Evolutionary conservation across 2,113 vertebrate genomes (phyloP), one percentile per base, ranked within the genome.

Genomic region (Lasiurus cinereus): DNA sequence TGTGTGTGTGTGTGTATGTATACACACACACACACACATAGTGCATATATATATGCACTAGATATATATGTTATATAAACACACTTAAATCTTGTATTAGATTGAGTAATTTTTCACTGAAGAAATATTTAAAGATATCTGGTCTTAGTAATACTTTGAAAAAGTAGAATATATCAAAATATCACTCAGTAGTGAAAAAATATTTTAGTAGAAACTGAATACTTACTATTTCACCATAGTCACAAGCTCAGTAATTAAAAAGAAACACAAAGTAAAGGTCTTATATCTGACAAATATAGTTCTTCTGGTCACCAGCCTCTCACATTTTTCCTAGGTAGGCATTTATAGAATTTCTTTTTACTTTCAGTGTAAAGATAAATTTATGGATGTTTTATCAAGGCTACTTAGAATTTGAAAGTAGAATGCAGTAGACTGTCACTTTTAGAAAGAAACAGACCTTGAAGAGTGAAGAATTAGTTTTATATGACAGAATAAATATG

Each of bases 401-500:
- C 94, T 97, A 97, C 96, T 98, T 97, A 96, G 96, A 97, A 97
- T 98, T 97, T 98, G 97, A 98, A 98, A 98, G 98, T 94, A 97
- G 96, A 98, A 97, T 97, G 96, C 88, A 97, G 98, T 98, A 98
- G 94, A 86, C 96, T 98, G 98, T 98, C 98, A 98, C 64, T 98
- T 97, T 97, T 94, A 59, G 96, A 95, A 97, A 98, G 97, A 98
- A 97, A 97, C 66, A 97, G 98, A 96, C 94, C 96, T 98, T 98
- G 95, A 97, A 97, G 96, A 88, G 77, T 97, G 77, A 97, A 98
- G 93, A 92, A 97, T 96, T 24, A 94, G 96, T 96, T 97, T 97
- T 94, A 96, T 92, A 74, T 97, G 98, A 98, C 97, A 98, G 94
- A 96, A 87, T 98, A 98, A 98, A 97, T 96, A 98, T 98, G 97